Evolutionary conservation across 2,113 vertebrate genomes (phyloP).

Genomic region (Bos javanicus): DNA sequence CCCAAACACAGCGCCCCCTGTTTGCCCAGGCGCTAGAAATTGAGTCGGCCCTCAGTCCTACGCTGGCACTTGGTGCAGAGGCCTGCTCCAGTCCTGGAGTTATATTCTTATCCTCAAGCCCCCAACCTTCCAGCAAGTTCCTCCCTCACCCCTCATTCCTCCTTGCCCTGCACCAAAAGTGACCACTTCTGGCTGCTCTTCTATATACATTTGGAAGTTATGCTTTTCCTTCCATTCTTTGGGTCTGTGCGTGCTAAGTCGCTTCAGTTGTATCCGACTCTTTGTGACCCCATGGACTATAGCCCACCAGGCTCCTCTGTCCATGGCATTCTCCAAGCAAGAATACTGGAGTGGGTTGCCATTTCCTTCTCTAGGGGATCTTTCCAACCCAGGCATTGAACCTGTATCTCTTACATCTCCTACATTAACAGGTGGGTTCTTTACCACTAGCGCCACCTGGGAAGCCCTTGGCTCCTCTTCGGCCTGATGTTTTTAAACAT

Average conservation of each 20-base stretch:
- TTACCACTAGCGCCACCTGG: neutral
- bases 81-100: neutral
- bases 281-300: neutral
- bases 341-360: neutral
- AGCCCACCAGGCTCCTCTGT: neutral
- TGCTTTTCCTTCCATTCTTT: neutral
- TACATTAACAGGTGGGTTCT: neutral
- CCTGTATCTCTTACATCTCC: neutral
- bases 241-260: neutral
- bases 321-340: neutral
- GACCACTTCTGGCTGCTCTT: neutral
- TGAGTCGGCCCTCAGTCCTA: neutral
- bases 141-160: neutral
- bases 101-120: neutral
- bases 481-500: neutral
- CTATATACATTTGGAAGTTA: neutral
- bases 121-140: neutral
- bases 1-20: neutral
- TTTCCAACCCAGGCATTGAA: neutral
- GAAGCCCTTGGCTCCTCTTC: neutral
- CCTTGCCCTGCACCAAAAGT: neutral
- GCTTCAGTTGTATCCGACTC: neutral
- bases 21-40: neutral
- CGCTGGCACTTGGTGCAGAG: neutral
- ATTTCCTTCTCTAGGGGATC: neutral